These are phyloP conservation scores for Streptopelia turtur DNA, from an alignment of 2,797 vertebrate species.

Conservation along the genomic window DNA sequence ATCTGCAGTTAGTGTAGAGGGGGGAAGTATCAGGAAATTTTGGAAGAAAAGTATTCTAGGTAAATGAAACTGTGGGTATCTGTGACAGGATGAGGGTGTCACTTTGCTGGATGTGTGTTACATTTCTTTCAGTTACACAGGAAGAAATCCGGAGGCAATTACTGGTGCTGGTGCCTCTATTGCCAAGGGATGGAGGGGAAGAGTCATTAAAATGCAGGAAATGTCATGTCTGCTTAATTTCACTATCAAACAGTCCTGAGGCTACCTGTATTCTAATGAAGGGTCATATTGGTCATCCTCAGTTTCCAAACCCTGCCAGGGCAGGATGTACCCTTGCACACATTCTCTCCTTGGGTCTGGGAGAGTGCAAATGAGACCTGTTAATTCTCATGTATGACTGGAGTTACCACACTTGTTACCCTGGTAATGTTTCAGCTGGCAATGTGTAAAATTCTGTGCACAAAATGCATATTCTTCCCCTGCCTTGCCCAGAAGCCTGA, in stretches of 20 bases:
- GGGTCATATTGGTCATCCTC: neutral
- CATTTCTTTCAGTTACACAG: neutral
- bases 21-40: neutral
- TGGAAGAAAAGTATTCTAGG: neutral
- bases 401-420: neutral
- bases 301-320: neutral
- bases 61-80: neutral
- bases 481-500: neutral
- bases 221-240: neutral
- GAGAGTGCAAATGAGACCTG: neutral
- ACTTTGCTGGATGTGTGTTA: neutral
- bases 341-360: neutral
- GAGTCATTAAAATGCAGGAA: neutral
- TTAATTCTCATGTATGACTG: neutral
- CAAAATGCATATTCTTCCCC: neutral
- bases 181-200: neutral
- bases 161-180: neutral
- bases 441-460: fast-evolving
- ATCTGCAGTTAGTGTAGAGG: neutral
- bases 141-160: neutral
- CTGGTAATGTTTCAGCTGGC: neutral
- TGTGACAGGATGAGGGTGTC: neutral
- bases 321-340: neutral
- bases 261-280: neutral
- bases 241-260: neutral